These are phyloP conservation scores for Cassiopea xamachana DNA, from an alignment of 30 jellyfish, hydroid and myxozoan species.

Conservation along the genomic window DNA sequence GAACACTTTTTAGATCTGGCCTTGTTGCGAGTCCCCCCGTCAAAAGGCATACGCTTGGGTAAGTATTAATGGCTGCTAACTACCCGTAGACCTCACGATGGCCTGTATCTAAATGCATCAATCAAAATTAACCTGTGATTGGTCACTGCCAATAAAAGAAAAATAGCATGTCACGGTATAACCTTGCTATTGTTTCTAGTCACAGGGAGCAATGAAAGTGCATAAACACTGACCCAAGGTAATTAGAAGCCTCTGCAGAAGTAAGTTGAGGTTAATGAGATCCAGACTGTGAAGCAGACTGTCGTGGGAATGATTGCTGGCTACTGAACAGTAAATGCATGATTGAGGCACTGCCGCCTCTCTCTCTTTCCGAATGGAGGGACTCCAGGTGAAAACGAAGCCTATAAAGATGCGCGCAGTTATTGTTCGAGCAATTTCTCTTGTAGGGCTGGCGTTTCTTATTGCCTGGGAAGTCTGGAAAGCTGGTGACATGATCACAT, in stretches of 20 bases:
- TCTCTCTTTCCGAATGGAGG: slow-evolving; percentile 18
- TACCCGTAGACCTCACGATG: slow-evolving; percentile 1
- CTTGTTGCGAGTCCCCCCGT: not conserved
- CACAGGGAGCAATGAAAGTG: slow-evolving; percentile 15
- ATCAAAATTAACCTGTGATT: slow-evolving; percentile 6
- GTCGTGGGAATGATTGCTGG: not conserved
- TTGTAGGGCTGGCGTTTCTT: slow-evolving; percentile 71
- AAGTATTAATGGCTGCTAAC: not conserved
- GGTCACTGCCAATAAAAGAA: slow-evolving; percentile 22
- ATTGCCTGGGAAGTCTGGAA: slow-evolving; percentile 94
- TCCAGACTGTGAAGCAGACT: not conserved
- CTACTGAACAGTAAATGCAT: not conserved
- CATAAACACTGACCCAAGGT: slow-evolving; percentile 29
- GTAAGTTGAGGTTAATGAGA: slow-evolving; percentile 28
- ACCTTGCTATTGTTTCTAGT: slow-evolving; percentile 28
- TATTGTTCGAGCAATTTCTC: slow-evolving; percentile 72
- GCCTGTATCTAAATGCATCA: slow-evolving; percentile 1
- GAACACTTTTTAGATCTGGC: not conserved
- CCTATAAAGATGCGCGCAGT: slow-evolving; percentile 63
- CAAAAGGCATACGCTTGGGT: slow-evolving; percentile 11
- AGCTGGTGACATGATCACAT: slow-evolving; percentile 77
- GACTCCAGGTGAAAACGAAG: slow-evolving; percentile 25
- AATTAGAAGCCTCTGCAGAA: slow-evolving; percentile 38
- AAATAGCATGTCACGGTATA: slow-evolving; percentile 16
- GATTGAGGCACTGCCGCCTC: slow-evolving; percentile 7